Percentiles rank a stretch among this genome's conserved stretches.
Evolutionary conservation across 1,140 invertebrate species (phyloP).

Genomic region (Pseudomyrmex concolor): DNA sequence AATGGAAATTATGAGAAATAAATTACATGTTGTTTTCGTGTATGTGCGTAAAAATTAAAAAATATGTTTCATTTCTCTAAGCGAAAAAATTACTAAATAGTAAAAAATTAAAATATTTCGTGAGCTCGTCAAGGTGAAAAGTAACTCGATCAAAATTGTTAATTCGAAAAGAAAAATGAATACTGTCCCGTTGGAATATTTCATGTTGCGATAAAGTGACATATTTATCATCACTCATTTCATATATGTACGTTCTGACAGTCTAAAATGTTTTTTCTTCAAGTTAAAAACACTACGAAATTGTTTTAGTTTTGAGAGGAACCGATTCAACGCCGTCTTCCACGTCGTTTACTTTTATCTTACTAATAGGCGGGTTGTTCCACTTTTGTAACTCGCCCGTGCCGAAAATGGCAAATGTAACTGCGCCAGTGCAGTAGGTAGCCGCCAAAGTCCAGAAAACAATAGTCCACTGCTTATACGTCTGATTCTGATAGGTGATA

Average conservation of each 20-base stretch:
- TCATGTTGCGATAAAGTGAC: conserved; percentile 18
- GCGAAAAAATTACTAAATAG: background rate
- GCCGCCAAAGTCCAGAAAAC: conserved; percentile 93
- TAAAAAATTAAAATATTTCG: background rate
- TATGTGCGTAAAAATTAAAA: background rate
- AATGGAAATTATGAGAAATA: conserved; percentile 8
- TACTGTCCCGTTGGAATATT: conserved; percentile 54
- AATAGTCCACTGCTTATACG: conserved; percentile 91
- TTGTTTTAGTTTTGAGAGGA: conserved; percentile 72
- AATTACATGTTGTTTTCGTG: background rate
- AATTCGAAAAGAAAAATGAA: conserved; percentile 4
- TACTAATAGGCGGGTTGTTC: conserved; percentile 82
- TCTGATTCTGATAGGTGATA: conserved; percentile 91
- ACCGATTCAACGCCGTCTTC: conserved; percentile 62
- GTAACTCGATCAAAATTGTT: background rate
- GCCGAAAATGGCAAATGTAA: conserved; percentile 89
- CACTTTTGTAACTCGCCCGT: conserved; percentile 90
- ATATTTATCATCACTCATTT: background rate
- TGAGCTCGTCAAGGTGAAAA: background rate
- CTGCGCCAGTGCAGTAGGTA: conserved; percentile 89
- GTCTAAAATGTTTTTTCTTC: background rate
- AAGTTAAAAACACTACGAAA: conserved; percentile 36
- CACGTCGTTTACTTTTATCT: conserved; percentile 33
- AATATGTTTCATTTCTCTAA: background rate
- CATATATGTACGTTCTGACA: background rate